Base-by-base conservation (phyloP, 2,113 vertebrate genomes). In the Paracanthobrama guichenoti region DNA sequence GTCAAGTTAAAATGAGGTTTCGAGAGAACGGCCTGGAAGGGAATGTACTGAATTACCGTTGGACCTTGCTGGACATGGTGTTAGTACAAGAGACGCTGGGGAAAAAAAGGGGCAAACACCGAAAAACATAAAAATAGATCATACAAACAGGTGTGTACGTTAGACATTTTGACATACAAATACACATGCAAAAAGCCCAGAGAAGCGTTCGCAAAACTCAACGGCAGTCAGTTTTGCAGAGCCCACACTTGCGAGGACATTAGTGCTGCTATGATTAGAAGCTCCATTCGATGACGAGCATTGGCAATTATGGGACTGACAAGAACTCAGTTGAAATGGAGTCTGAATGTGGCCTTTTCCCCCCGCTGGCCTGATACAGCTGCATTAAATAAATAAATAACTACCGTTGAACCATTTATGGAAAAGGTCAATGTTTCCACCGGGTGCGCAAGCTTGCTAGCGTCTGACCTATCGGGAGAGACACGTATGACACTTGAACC, bases 381-480 rank as follows among this genome's bases (percentile, higher is more conserved):
- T 72, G 77, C 69, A 42, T 85, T 71, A 79, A 81, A 81, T 81
- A 81, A 71, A 71, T 82, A 82, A 82, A 72, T 72, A 82, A 72
- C 64, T 35, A 74, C 42, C 31, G 9, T 42, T 57, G 79, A 87
- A 81, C 46, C 50, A 60, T 74, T 82, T 87, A 85, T 24, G 22
- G 35, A 82, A 85, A 87, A 87, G 86, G 86, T 87, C 86, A 87
- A 74, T 59, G 35, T 53, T 87, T 85, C 83, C 84, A 74, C 72
- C 26, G 62, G 44, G 79, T 72, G 78, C 39, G 22, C 53, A 46
- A 62, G 83, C 79, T 77, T 44, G 76, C 66, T 73, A 18, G 35
- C n/a, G 12, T 59, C 83, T 87, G 83, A 85, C 84, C 74, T 85
- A 85, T 83, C 6, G n/a, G 74, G 74, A 85, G 83, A 42, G 84